phyloP scores from a whole-genome alignment of 2,888 invertebrate species.

The Clivina fossor region DNA sequence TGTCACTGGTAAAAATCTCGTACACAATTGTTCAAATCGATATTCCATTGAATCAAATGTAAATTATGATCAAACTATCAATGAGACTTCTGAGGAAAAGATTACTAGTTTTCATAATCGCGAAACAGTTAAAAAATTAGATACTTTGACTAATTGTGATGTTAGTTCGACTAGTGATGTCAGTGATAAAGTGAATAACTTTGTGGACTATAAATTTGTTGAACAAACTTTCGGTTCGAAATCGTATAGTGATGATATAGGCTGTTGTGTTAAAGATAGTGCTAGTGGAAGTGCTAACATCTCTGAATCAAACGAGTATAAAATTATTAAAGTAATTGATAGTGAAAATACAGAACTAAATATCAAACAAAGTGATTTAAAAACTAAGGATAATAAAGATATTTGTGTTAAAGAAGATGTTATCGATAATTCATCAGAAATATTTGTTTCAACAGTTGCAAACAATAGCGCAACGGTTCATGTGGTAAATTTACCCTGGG shows the following conservation, averaged over 20 bases:
- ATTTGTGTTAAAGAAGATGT: too few relatives aligned
- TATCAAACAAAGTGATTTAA: too few relatives aligned
- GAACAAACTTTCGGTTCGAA: background rate
- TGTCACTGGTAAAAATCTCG: conserved; percentile 46
- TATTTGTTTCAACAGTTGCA: background rate
- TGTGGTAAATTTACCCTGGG: conserved; percentile 57
- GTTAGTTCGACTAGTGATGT: background rate
- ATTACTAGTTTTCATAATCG: conserved; percentile 3
- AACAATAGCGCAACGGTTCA: conserved; percentile 37
- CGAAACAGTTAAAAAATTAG: background rate
- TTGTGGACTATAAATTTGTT: background rate
- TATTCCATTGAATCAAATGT: background rate
- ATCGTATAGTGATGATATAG: background rate
- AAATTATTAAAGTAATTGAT: too few relatives aligned
- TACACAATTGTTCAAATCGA: background rate
- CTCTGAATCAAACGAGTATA: too few relatives aligned
- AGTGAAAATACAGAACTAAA: too few relatives aligned
- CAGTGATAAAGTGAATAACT: background rate
- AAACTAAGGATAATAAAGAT: too few relatives aligned
- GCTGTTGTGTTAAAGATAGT: background rate
- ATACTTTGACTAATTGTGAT: background rate
- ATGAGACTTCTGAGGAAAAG: conserved; percentile 17
- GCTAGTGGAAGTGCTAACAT: too few relatives aligned
- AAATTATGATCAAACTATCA: conserved; percentile 1
- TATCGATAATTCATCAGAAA: background rate